Base-by-base conservation (phyloP, 2,797 vertebrate genomes). In the Lutjanus campechanus region DNA sequence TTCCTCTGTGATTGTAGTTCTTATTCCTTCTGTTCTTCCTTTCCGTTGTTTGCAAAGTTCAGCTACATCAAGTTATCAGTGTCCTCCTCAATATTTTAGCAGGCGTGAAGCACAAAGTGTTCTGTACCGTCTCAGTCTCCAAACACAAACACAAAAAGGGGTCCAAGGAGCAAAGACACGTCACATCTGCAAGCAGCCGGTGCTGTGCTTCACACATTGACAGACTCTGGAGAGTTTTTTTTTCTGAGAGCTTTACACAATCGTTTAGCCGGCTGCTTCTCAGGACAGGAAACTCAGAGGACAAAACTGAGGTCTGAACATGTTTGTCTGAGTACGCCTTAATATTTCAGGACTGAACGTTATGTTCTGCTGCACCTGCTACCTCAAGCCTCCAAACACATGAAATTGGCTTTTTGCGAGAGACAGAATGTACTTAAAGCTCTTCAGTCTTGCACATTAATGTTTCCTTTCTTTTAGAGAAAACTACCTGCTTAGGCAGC, bases 71-170 rank as follows among this genome's bases (percentile, higher is more conserved):
- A 56, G 61, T 85, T 85, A 75, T 86, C 77, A 15, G 29, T 76
- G 80, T 87, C 59, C 68, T 69, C 65, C 72, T 91, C 77, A 89
- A 93, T 91, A 89, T 90, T 93, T 91, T 63, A 92, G 71, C 62
- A 87, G 87, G 73, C 54, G 13, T 63, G 62, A 76, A 72, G 76
- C 73, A 88, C 83, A 82, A 65, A 81, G 63, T 83, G 85, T 78
- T 83, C 81, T 75, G 22, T 58, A 55, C 61, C 3, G 5, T 85
- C 77, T 85, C 61, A 50, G 63, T 36, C 70, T 63, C 55, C 58
- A 63, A 83, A 60, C 49, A 20, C 71, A 51, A 78, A 62, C 74
- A 68, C 64, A 60, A 60, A 80, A 73, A 41, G 9, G n/a, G 64
- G 70, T 75, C 62, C 51, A 25, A 63, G 68, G 60, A 80, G 64